These are phyloP conservation scores for Drosophila kurseongensis DNA, from an alignment of 1,140 invertebrate genomes.

Conservation along the genomic window DNA sequence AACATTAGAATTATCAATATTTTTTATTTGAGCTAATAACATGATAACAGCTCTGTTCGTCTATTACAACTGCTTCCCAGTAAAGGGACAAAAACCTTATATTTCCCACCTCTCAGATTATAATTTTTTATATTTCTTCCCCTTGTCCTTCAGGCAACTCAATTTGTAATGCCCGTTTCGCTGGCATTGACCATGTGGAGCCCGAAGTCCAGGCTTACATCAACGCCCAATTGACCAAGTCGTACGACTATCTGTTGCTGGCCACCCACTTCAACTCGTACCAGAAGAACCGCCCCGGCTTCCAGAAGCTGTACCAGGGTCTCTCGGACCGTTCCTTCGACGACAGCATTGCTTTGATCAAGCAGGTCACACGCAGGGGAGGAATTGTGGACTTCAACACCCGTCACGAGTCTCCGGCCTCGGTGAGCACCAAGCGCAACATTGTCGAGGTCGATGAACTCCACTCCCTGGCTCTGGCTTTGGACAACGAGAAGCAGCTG, in stretches of 20 bases:
- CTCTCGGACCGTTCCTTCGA: constrained; percentile 91
- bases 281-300: constrained; percentile 90
- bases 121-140: constrained; percentile 13
- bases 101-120: not conserved
- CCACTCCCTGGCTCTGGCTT: constrained; percentile 89
- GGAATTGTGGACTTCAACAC: constrained; percentile 73
- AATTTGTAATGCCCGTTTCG: constrained; percentile 89
- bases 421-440: constrained; percentile 55
- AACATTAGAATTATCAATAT: no score
- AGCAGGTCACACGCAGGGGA: constrained; percentile 91
- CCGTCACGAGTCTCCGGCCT: constrained; percentile 35
- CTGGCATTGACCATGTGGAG: constrained; percentile 87
- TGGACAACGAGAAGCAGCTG: constrained; percentile 90
- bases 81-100: constrained; percentile 1
- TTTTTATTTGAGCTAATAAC: no score
- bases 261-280: constrained; percentile 92
- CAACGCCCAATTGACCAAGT: constrained; percentile 88
- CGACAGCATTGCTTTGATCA: constrained; percentile 90
- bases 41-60: no score
- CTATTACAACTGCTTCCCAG: not conserved
- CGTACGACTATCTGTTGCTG: constrained; percentile 90
- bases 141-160: constrained; percentile 30
- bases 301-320: constrained; percentile 90
- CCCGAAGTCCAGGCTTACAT: constrained; percentile 85
- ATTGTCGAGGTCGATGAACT: constrained; percentile 86